These are phyloP conservation scores for Centrocercus urophasianus DNA, from an alignment of 2,113 vertebrate genomes.

Conservation along the genomic window DNA sequence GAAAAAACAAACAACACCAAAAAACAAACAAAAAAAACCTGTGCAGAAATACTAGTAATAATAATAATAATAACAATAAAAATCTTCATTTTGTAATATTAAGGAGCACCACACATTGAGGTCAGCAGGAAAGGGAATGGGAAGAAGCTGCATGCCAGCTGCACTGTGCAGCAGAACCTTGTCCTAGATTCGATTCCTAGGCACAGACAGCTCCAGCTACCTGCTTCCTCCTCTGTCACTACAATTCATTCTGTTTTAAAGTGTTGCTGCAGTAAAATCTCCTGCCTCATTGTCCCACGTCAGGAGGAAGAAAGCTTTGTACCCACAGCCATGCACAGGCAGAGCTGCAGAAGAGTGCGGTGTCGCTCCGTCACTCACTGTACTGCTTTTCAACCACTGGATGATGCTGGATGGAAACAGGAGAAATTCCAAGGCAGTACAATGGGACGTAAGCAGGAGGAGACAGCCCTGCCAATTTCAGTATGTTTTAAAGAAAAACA, in stretches of 20 bases:
- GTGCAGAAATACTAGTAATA: not conserved
- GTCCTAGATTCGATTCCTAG: not conserved
- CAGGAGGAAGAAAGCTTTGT: not conserved
- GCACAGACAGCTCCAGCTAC: not conserved
- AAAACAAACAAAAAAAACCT: no score
- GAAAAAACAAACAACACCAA: not conserved
- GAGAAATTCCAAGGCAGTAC: slow-evolving; percentile 3
- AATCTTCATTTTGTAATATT: not conserved
- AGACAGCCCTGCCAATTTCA: not conserved
- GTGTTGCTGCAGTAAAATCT: not conserved
- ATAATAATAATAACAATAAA: not conserved
- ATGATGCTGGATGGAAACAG: slow-evolving; percentile 15
- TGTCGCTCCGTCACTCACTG: not conserved
- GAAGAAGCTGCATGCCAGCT: not conserved
- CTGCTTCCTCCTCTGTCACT: not conserved
- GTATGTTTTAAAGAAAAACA: not conserved
- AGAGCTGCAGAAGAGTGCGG: not conserved
- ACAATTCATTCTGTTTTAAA: not conserved
- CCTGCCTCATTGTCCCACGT: not conserved
- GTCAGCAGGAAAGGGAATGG: not conserved
- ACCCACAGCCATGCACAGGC: not conserved
- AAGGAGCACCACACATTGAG: not conserved
- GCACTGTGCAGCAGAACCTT: not conserved
- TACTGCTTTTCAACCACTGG: not conserved
- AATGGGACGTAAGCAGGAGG: not conserved